Percentiles rank a stretch among this genome's conserved stretches.
Evolutionary conservation across 2,888 invertebrate genomes (phyloP).

Genomic region (Mermis nigrescens): DNA sequence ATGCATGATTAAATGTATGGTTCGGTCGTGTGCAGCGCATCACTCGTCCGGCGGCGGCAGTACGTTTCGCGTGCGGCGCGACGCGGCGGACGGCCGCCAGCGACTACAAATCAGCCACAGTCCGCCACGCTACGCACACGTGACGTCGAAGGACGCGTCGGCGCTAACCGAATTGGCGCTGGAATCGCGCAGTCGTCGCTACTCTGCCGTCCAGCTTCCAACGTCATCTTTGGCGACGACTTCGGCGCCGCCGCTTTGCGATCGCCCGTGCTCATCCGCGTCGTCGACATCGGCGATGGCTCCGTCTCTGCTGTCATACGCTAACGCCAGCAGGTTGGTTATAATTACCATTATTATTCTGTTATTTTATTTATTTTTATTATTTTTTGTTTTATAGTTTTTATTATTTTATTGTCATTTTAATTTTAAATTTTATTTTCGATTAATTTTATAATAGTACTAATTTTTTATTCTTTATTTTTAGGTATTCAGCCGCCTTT

Average conservation of each 20-base stretch:
- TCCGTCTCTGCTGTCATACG: no score
- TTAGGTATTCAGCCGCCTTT: no score
- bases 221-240: background rate
- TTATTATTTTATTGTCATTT: no score
- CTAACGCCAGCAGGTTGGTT: no score
- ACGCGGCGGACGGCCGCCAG: slow-evolving; percentile 12
- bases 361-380: no score
- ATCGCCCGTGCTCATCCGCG: background rate
- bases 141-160: slow-evolving; percentile 7
- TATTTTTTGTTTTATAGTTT: no score
- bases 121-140: slow-evolving; percentile 12
- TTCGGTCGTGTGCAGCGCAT: slow-evolving; percentile 12
- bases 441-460: no score
- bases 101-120: slow-evolving; percentile 14
- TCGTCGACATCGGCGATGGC: background rate
- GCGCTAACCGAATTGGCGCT: slow-evolving; percentile 9
- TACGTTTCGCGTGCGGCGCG: slow-evolving; percentile 9
- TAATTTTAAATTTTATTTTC: no score
- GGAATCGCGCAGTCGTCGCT: background rate
- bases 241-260: background rate
- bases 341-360: no score
- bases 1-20: no score
- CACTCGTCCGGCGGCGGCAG: slow-evolving; percentile 8
- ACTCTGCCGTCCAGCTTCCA: background rate
- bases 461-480: no score